A percentile compares a stretch with the other conserved stretches of the same genome.
Conservation (phyloP, 2,797 vertebrate species). For the Sorex maritimensis region DNA sequence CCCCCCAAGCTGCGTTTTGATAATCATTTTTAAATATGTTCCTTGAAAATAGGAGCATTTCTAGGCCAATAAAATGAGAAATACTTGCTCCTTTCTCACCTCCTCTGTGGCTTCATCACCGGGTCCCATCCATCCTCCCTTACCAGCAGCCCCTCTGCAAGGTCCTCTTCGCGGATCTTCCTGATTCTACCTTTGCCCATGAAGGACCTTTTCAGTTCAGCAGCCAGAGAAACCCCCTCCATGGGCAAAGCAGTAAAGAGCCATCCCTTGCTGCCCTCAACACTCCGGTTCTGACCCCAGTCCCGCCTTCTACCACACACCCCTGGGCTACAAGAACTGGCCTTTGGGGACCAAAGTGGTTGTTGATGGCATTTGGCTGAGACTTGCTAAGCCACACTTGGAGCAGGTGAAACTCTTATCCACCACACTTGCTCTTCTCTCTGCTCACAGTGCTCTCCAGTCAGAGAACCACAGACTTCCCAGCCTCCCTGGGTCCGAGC, state of each 20-base stretch:
- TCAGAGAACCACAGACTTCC: neutral
- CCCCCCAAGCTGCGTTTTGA: conserved; percentile 19
- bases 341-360: too few relatives aligned
- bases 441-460: neutral
- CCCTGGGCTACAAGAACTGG: too few relatives aligned
- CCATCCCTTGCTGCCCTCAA: neutral
- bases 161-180: neutral
- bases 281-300: too few relatives aligned
- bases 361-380: too few relatives aligned
- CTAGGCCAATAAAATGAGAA: neutral
- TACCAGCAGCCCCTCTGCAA: neutral
- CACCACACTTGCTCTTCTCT: neutral
- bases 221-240: neutral
- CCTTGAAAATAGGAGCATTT: neutral
- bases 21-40: neutral
- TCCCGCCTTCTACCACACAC: too few relatives aligned
- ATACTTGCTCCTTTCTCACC: neutral
- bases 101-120: neutral
- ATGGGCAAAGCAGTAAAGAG: neutral
- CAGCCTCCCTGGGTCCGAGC: neutral
- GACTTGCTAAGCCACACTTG: too few relatives aligned
- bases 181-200: neutral
- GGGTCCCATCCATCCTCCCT: neutral
- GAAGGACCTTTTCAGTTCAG: neutral
- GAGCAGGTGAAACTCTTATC: neutral